Conservation (phyloP, 2,888 invertebrate genomes). For the Neocrepidodera transversa region DNA sequence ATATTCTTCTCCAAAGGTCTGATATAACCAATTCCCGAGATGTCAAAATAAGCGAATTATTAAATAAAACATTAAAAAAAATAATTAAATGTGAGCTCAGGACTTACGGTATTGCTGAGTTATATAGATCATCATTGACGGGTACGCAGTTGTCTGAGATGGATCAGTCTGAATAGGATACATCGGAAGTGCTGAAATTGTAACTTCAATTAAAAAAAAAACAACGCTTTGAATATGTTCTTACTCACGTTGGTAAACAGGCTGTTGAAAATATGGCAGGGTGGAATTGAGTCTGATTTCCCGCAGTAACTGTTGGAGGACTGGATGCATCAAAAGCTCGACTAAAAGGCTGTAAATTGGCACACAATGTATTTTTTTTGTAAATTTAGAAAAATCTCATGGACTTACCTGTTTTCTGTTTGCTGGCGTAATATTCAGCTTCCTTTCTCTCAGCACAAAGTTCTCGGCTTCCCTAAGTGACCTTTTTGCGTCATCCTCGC, state of each 20-base stretch:
- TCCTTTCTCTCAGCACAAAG: conserved; percentile 79
- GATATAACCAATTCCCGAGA: not conserved
- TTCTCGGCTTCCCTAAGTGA: conserved; percentile 78
- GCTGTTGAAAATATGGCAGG: conserved; percentile 57
- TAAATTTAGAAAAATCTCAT: not conserved
- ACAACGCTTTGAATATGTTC: too few relatives aligned
- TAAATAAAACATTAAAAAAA: not conserved
- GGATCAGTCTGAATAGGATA: conserved; percentile 58
- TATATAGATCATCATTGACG: conserved; percentile 59
- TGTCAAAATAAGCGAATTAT: not conserved
- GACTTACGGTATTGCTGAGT: conserved; percentile 61
- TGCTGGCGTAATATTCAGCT: conserved; percentile 86
- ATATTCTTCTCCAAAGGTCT: too few relatives aligned
- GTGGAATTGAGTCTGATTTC: conserved; percentile 57
- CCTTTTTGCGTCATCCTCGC: conserved; percentile 83
- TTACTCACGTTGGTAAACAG: conserved; percentile 56
- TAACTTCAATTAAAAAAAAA: too few relatives aligned
- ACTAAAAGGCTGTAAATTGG: conserved; percentile 58
- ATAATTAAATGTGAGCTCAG: not conserved
- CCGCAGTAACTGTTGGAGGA: conserved; percentile 63
- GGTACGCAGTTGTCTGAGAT: conserved; percentile 57
- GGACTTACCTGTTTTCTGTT: conserved; percentile 74
- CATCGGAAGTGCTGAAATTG: conserved; percentile 53
- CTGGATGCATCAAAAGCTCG: conserved; percentile 65
- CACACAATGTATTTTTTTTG: not conserved